Evolutionary conservation across 2,797 vertebrate genomes (phyloP).

Genomic region (Pelobates cultripes): DNA sequence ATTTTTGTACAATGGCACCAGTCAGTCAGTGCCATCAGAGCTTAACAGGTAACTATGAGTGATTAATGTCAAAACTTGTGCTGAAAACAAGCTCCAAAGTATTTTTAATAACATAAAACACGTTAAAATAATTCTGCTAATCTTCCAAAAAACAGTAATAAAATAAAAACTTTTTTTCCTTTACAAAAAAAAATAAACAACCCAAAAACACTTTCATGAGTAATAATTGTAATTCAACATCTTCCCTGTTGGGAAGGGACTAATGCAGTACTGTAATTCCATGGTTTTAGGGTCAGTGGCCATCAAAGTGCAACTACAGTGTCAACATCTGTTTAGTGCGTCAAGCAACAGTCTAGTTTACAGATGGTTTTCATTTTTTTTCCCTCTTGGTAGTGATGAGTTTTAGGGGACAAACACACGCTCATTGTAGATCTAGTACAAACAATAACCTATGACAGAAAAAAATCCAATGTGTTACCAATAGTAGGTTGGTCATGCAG

Average conservation of each 20-base stretch:
- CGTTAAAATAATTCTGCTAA: not conserved
- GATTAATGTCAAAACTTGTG: not conserved
- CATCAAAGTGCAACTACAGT: constrained; percentile 1
- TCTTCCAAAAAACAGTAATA: not conserved
- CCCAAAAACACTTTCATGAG: not conserved
- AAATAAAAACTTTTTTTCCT: not conserved
- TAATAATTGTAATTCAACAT: constrained; percentile 5
- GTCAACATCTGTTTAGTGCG: not conserved
- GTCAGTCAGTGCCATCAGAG: constrained; percentile 26
- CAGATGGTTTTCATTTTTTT: not conserved
- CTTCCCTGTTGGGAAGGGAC: not conserved
- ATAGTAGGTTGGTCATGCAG: constrained; percentile 31
- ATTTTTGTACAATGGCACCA: constrained; percentile 23
- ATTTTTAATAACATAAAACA: constrained; percentile 22
- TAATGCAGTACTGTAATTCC: not conserved
- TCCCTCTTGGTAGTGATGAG: constrained; percentile 1
- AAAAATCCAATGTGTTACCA: constrained; percentile 19
- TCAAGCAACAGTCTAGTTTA: constrained; percentile 15
- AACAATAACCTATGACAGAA: constrained; percentile 5
- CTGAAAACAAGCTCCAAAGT: constrained; percentile 4
- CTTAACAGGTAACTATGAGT: constrained; percentile 19
- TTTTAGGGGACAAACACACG: constrained; percentile 6
- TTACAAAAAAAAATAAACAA: constrained; percentile 23
- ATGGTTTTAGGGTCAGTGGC: not conserved
- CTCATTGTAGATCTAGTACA: constrained; percentile 3